phyloP scores from a whole-genome alignment of 2,888 invertebrate genomes.

The Siphlonurus alternatus region DNA sequence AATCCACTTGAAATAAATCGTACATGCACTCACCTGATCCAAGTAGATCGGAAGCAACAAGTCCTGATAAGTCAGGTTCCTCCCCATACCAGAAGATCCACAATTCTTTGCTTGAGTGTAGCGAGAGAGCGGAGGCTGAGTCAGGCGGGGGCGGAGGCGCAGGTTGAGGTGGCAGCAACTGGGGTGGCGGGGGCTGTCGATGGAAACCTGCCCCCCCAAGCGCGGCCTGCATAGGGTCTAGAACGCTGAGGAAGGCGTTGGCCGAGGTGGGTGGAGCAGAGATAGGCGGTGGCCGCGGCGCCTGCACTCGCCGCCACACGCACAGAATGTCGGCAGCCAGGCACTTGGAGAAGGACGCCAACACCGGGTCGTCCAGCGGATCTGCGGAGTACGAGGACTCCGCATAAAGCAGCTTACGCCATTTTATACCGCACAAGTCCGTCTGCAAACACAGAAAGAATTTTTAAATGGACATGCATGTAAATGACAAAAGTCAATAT shows the following conservation, averaged over 20 bases:
- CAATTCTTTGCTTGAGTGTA: constrained; percentile 84
- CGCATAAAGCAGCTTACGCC: constrained; percentile 86
- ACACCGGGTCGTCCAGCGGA: constrained; percentile 77
- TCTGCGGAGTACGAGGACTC: constrained; percentile 40
- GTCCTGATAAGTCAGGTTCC: constrained; percentile 73
- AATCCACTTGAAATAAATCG: too few species aligned
- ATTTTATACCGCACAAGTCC: constrained; percentile 98
- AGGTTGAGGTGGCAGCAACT: constrained; percentile 20
- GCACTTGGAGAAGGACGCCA: constrained; percentile 80
- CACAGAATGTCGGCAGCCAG: constrained; percentile 89
- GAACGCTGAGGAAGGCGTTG: constrained; percentile 28
- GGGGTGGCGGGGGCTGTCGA: constrained; percentile 28
- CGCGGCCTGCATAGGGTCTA: constrained; percentile 14
- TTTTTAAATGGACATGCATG: too few species aligned
- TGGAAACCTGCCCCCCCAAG: constrained; percentile 18
- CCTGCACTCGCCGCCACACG: constrained; percentile 87
- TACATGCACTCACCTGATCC: constrained; percentile 53
- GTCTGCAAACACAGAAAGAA: constrained; percentile 52
- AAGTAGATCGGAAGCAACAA: constrained; percentile 72
- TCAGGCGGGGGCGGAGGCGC: constrained; percentile 36
- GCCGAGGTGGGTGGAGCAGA: constrained; percentile 22
- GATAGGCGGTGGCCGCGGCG: constrained; percentile 25
- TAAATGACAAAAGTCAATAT: too few species aligned
- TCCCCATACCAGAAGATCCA: constrained; percentile 99
- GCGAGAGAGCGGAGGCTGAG: constrained; percentile 49